Conservation (phyloP, 1,140 invertebrate genomes). For the Caenorhabditis briggsae region DNA sequence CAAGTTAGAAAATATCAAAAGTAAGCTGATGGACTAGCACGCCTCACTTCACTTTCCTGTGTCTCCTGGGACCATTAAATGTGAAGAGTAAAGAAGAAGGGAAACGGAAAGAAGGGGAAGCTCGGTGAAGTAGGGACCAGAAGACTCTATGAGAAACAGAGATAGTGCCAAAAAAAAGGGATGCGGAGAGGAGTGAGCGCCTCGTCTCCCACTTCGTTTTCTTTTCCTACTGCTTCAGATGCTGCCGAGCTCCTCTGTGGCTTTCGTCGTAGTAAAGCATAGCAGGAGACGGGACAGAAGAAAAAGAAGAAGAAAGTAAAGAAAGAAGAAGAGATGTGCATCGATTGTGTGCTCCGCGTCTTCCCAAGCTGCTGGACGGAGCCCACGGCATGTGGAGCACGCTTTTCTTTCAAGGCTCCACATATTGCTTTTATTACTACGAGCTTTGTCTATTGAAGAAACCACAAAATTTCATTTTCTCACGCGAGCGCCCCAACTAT, state of each 20-base stretch:
- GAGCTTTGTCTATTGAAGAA: constrained; percentile 33
- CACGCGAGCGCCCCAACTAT: neutral
- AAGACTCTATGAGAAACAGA: neutral
- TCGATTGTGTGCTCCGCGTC: constrained; percentile 18
- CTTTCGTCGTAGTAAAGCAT: constrained; percentile 11
- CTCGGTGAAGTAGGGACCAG: neutral
- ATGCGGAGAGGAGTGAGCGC: constrained; percentile 9
- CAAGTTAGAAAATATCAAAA: constrained; percentile 48
- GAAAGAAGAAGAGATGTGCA: constrained; percentile 28
- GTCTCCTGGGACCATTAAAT: constrained; percentile 53
- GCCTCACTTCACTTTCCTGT: constrained; percentile 46
- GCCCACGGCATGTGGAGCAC: neutral
- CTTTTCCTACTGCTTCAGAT: constrained; percentile 8
- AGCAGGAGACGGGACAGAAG: neutral
- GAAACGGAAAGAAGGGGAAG: neutral
- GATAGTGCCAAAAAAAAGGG: neutral
- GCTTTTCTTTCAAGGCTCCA: constrained; percentile 14
- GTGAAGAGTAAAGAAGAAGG: neutral
- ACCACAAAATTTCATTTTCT: constrained; percentile 47
- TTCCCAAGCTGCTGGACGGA: neutral
- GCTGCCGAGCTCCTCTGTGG: neutral
- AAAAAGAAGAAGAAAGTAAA: neutral
- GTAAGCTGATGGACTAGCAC: constrained; percentile 47
- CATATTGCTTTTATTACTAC: constrained; percentile 43
- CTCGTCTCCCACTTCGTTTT: neutral